These are phyloP conservation scores for Perodicticus potto DNA, from an alignment of 2,797 vertebrate genomes.

Conservation along the genomic window DNA sequence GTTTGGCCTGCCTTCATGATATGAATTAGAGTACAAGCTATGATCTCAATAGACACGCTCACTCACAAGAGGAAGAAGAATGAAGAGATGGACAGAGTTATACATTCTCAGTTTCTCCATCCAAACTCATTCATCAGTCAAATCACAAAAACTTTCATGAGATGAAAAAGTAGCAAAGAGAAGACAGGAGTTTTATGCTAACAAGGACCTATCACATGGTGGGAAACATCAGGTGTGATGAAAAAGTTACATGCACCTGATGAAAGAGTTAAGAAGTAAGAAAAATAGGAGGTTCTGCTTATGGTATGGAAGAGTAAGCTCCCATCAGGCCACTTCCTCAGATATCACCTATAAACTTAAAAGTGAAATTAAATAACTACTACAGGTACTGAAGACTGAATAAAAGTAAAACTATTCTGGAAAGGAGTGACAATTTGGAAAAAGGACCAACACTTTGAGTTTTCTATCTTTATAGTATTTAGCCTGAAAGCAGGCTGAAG, in stretches of 20 bases:
- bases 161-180: neutral
- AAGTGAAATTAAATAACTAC: neutral
- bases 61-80: neutral
- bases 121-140: neutral
- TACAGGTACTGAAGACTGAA: neutral
- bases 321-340: neutral
- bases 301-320: neutral
- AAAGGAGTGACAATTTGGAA: neutral
- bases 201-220: neutral
- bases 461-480: neutral
- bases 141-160: neutral
- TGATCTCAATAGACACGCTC: neutral
- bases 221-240: neutral
- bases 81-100: neutral
- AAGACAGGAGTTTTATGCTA: neutral
- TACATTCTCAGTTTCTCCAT: neutral
- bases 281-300: neutral
- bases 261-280: neutral
- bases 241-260: neutral
- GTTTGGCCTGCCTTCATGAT: neutral
- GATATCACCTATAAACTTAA: neutral
- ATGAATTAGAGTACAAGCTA: neutral
- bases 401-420: neutral
- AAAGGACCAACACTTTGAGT: neutral
- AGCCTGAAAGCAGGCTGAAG: neutral